Percentiles rank a stretch among this genome's conserved stretches.
Evolutionary conservation across 2,888 invertebrate genomes (phyloP).

Genomic region (Ormyrus nitidulus): DNA sequence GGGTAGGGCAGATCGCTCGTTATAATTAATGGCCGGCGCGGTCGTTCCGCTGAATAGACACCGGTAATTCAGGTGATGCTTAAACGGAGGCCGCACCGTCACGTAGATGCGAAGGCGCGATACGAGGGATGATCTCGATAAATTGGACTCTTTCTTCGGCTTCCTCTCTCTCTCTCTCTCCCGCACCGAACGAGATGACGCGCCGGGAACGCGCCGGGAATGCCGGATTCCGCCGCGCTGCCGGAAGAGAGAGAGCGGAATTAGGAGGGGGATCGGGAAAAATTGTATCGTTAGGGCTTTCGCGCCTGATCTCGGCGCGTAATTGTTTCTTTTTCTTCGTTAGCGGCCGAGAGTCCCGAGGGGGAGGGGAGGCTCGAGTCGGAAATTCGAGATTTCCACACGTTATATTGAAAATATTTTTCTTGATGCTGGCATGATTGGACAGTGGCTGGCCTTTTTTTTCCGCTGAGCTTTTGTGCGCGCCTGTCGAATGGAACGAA

Average conservation of each 20-base stretch:
- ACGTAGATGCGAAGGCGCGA: constrained; percentile 54
- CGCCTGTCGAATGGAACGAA: too few species aligned
- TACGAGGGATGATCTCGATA: constrained; percentile 54
- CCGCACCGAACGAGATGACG: neutral
- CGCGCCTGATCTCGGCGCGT: neutral
- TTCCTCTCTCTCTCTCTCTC: neutral
- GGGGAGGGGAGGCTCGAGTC: neutral
- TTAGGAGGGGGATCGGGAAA: neutral
- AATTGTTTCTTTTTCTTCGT: constrained; percentile 46
- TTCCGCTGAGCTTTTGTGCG: too few species aligned
- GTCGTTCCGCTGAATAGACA: constrained; percentile 68
- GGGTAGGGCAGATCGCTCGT: constrained; percentile 56
- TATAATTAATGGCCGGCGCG: constrained; percentile 68
- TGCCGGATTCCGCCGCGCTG: constrained; percentile 18
- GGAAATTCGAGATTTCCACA: neutral
- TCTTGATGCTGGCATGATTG: neutral
- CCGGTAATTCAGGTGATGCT: constrained; percentile 69
- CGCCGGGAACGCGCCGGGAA: constrained; percentile 29
- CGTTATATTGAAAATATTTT: constrained; percentile 26
- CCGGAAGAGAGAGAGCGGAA: neutral
- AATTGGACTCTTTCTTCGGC: constrained; percentile 46
- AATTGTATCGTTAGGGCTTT: constrained; percentile 14
- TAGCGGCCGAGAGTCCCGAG: neutral
- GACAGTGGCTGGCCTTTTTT: too few species aligned
- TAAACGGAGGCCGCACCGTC: constrained; percentile 3